Base-by-base conservation (phyloP, 2,888 invertebrate genomes). In the Eristalis tenax region DNA sequence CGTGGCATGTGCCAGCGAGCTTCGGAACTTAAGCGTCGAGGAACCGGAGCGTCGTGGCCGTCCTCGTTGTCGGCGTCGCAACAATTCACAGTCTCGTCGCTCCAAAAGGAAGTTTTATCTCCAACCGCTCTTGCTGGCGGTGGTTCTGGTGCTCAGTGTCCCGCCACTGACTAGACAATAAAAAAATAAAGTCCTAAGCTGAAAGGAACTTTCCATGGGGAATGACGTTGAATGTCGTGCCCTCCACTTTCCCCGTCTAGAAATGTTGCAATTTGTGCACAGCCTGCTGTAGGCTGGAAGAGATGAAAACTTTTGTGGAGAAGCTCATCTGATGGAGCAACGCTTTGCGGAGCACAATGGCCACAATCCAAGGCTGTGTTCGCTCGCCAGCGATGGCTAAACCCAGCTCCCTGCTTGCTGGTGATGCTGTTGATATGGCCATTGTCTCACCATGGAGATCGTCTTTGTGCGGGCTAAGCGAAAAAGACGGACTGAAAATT, bases 91-190 rank as follows among this genome's bases (percentile, higher is more conserved):
- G 35, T 64, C 38, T 79, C 40, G 38, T 73, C 61, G 59, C 22
- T 63, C 35, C 71, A 18, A 69, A 86, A 65, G 77, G 59, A 85
- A 82, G 57, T 69, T 61, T 10, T 50, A 18, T 50, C 26, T 26
- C 65, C 40, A 61, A n/a, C 13, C 23, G 35, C 23, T 59, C n/a
- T 15, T 13, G 63, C 32, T 56, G 35, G 26, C 35, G 73, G 56
- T 64, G 38, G 5, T 13, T 57, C 32, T 56, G 28, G 35, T 56
- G 73, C 65, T 64, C 65, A 50, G 75, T 26, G 59, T 71, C 56
- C 77, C 77, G 78, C 86, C 80, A 85, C 59, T 35, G 84, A 77
- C 83, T 83, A 85, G 85, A 86, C 85, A 56, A 50, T 50, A n/a
- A 50, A 50, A 50, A n/a, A 8, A 50, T 6, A 50, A 18, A 66